A percentile compares a stretch with the other conserved stretches of the same genome.
Evolutionary conservation across 1,140 invertebrate species (phyloP).

Genomic region (Aplysia californica): DNA sequence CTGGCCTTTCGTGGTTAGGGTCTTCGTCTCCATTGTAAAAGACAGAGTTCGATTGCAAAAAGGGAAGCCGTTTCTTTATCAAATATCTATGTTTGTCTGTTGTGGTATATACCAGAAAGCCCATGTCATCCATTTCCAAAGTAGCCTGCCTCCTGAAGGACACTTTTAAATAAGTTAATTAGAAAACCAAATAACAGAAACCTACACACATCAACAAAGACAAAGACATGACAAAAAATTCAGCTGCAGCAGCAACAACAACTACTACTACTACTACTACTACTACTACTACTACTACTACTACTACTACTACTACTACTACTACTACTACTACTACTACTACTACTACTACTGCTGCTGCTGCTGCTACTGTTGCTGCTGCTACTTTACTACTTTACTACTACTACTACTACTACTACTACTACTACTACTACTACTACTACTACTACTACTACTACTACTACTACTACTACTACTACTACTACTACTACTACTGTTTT

Average conservation of each 20-base stretch:
- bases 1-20: too few species aligned
- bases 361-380: not conserved
- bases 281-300: slow-evolving; percentile 32
- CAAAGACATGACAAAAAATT: too few species aligned
- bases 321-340: slow-evolving; percentile 68
- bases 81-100: too few species aligned
- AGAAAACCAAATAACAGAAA: too few species aligned
- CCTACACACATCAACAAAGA: too few species aligned
- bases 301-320: slow-evolving; percentile 69
- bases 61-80: too few species aligned
- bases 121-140: too few species aligned
- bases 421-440: slow-evolving; percentile 31
- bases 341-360: slow-evolving; percentile 11
- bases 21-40: too few species aligned
- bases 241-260: not conserved
- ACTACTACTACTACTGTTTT: slow-evolving; percentile 17
- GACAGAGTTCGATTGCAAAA: too few species aligned
- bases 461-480: slow-evolving; percentile 70
- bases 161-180: too few species aligned
- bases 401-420: slow-evolving; percentile 20
- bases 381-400: not conserved
- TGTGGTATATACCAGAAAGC: too few species aligned
- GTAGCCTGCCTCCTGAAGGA: too few species aligned
- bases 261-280: slow-evolving; percentile 28
- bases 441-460: slow-evolving; percentile 66